Percentiles rank a stretch among this genome's conserved stretches.
phyloP scores from a whole-genome alignment of 2,113 vertebrate species.

The Silurus asotus region DNA sequence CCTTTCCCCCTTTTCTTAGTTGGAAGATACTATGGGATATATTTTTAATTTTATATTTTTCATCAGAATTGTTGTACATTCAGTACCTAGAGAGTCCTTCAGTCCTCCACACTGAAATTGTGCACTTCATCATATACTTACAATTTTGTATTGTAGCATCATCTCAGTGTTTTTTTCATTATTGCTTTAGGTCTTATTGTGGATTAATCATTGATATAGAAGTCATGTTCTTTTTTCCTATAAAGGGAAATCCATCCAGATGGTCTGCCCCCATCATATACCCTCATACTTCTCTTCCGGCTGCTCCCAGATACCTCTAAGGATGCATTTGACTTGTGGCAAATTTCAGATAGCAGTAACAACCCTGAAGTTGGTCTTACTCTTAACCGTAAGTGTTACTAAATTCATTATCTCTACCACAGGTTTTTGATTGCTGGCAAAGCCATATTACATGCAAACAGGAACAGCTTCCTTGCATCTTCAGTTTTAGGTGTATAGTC shows the following conservation, averaged over 20 bases:
- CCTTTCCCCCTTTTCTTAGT: neutral
- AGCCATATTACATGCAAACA: conserved; percentile 27
- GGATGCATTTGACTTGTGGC: conserved; percentile 95
- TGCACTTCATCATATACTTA: neutral
- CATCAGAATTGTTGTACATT: conserved; percentile 9
- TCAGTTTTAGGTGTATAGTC: conserved; percentile 22
- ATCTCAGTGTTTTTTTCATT: neutral
- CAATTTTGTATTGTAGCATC: neutral
- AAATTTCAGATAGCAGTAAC: conserved; percentile 91
- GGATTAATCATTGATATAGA: neutral
- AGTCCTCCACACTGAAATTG: conserved; percentile 1
- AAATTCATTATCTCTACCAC: conserved; percentile 34
- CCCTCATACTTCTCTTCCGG: conserved; percentile 91
- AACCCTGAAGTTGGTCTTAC: conserved; percentile 93
- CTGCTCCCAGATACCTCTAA: conserved; percentile 85
- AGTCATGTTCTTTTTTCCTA: conserved; percentile 27
- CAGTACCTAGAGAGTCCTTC: neutral
- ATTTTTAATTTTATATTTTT: neutral
- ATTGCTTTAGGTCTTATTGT: neutral
- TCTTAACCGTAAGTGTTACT: conserved; percentile 83
- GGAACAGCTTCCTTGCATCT: neutral
- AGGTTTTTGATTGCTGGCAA: conserved; percentile 20
- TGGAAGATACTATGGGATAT: neutral
- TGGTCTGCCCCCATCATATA: conserved; percentile 89
- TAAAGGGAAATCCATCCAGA: conserved; percentile 92